These are phyloP conservation scores for Odontophorus gujanensis DNA, from an alignment of 2,113 vertebrate species.

Conservation along the genomic window DNA sequence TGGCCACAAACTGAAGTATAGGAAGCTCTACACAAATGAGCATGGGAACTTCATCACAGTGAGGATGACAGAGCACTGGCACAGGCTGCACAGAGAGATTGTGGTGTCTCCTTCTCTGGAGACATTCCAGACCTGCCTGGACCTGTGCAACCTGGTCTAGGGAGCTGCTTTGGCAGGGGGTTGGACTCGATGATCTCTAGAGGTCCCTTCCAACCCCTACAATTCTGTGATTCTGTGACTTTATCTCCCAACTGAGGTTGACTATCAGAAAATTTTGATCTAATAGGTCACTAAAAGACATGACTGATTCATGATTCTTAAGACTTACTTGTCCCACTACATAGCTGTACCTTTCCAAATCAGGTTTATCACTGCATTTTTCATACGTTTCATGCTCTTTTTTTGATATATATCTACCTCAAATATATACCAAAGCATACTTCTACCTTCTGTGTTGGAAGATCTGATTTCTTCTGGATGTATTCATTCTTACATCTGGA, in stretches of 20 bases:
- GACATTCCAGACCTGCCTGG: no score
- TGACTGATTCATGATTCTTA: background rate
- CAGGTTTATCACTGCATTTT: background rate
- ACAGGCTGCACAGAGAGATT: no score
- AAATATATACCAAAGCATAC: background rate
- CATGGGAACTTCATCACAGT: no score
- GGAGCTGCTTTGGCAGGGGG: no score
- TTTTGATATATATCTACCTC: background rate
- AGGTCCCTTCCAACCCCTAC: no score
- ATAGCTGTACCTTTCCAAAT: background rate
- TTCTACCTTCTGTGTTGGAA: background rate
- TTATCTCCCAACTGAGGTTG: background rate
- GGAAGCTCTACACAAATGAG: no score
- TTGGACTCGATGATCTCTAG: no score
- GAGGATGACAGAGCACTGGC: no score
- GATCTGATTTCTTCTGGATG: background rate
- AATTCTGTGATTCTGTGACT: no score
- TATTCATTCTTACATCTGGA: background rate
- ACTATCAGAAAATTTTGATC: background rate
- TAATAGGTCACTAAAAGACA: background rate
- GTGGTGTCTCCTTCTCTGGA: no score
- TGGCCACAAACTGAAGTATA: no score
- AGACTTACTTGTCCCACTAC: background rate
- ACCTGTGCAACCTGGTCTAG: no score
- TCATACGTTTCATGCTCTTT: background rate